Conservation (phyloP, 1,140 invertebrate species). For the Listronotus bonariensis region DNA sequence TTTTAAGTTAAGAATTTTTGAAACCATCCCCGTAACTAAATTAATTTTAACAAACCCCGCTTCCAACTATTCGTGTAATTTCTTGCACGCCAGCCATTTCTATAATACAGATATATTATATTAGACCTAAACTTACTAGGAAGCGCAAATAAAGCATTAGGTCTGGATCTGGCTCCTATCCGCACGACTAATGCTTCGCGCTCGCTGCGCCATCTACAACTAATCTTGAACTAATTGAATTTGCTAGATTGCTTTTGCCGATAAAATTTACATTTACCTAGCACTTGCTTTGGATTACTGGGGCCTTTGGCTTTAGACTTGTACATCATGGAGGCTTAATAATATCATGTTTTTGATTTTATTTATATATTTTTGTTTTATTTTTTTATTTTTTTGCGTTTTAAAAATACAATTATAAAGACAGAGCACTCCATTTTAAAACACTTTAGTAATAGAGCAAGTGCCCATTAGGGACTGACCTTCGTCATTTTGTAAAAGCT, state of each 20-base stretch:
- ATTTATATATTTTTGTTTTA: no score
- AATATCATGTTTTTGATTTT: no score
- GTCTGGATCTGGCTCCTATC: conserved; percentile 37
- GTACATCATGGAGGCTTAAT: no score
- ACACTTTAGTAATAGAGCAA: no score
- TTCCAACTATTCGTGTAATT: conserved; percentile 1
- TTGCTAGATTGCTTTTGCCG: conserved; percentile 55
- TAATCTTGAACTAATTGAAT: conserved; percentile 57
- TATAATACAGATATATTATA: conserved; percentile 35
- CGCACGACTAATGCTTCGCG: conserved; percentile 47
- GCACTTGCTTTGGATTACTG: conserved; percentile 39
- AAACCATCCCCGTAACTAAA: no score
- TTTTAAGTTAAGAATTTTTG: no score
- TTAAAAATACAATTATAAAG: no score
- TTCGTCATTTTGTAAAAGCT: no score
- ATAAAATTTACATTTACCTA: conserved; percentile 56
- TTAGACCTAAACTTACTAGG: conserved; percentile 38
- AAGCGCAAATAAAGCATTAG: conserved; percentile 45
- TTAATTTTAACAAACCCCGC: no score
- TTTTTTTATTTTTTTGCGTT: no score
- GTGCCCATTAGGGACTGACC: no score
- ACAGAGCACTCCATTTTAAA: no score
- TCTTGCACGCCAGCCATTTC: conserved; percentile 11
- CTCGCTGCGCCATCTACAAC: conserved; percentile 50
- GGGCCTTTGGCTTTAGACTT: conserved; percentile 2